phyloP scores from a whole-genome alignment of 2,113 vertebrate species.

The Hoplias malabaricus region DNA sequence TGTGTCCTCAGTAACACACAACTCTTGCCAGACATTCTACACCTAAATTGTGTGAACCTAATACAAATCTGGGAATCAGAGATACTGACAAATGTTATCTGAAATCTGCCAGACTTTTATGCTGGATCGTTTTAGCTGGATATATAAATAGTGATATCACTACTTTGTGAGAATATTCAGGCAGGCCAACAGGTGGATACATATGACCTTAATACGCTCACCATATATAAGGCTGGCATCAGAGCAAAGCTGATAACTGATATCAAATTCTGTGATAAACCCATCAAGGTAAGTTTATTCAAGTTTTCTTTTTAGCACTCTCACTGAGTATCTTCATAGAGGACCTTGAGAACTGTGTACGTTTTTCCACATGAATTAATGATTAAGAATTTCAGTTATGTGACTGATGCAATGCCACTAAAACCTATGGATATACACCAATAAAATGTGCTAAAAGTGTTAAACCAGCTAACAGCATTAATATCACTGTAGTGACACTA shows the following conservation, averaged over 20 bases:
- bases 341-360: background rate
- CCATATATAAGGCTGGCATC: constrained; percentile 19
- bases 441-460: no score
- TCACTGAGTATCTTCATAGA: background rate
- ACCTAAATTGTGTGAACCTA: background rate
- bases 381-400: background rate
- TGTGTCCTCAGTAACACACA: background rate
- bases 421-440: no score
- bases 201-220: constrained; percentile 20
- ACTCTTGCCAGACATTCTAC: background rate
- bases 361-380: background rate
- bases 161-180: background rate
- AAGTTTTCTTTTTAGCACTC: background rate
- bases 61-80: background rate
- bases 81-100: no score
- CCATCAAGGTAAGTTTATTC: background rate
- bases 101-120: background rate
- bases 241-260: constrained; percentile 3
- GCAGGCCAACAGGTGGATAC: constrained; percentile 5
- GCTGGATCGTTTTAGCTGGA: background rate
- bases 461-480: background rate
- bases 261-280: background rate
- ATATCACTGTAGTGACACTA: no score
- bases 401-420: background rate
- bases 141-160: background rate